phyloP scores from a whole-genome alignment of 2,113 vertebrate genomes.

The Drymodes brunneopygia region DNA sequence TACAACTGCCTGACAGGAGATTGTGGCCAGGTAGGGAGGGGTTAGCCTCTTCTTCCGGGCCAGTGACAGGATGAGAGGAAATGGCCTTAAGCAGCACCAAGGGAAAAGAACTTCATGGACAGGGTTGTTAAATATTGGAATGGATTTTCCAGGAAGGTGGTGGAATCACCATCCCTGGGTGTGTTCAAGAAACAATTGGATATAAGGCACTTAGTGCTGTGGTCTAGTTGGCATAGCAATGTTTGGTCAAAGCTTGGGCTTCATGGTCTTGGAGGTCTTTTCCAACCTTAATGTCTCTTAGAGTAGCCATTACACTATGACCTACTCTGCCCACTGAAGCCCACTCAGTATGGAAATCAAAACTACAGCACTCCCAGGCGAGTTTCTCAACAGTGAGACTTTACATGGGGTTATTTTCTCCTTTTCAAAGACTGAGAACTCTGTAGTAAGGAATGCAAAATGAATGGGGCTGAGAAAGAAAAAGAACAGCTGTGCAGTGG shows the following conservation, averaged over 20 bases:
- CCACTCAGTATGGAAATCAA: not conserved
- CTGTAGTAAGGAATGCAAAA: not conserved
- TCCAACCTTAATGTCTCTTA: not conserved
- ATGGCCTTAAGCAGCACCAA: not conserved
- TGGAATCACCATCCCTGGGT: not conserved
- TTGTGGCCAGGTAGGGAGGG: not conserved
- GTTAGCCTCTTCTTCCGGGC: not conserved
- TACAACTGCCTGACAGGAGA: accelerated
- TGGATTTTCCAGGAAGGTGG: not conserved
- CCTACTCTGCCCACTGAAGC: not conserved
- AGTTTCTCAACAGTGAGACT: not conserved
- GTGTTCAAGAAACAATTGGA: not conserved
- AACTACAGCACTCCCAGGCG: not conserved
- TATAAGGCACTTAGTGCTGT: not conserved
- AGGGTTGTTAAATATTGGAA: not conserved
- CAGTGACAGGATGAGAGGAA: not conserved
- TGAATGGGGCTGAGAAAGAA: not conserved
- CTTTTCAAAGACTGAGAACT: not conserved
- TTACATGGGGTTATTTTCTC: not conserved
- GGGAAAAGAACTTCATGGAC: not conserved
- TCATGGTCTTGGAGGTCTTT: not conserved
- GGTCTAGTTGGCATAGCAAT: not conserved
- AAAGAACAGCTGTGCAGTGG: not conserved
- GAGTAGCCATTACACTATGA: not conserved
- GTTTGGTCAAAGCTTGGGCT: not conserved